phyloP scores from a whole-genome alignment of 1,140 invertebrate genomes.

The Diorhabda carinulata region DNA sequence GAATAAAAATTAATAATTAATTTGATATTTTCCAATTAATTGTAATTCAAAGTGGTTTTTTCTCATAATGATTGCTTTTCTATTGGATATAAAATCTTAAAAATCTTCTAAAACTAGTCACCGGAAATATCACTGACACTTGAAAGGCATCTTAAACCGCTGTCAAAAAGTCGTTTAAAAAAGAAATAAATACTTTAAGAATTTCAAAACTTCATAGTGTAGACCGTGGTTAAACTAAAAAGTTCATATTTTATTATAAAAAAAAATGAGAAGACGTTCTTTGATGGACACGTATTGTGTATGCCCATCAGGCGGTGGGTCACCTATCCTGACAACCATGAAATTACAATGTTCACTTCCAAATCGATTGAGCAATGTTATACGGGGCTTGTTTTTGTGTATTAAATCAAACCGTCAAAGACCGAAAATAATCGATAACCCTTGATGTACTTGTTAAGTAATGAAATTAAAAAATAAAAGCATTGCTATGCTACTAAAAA shows the following conservation, averaged over 20 bases:
- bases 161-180: neutral
- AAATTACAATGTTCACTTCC: constrained; percentile 47
- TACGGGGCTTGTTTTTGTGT: constrained; percentile 31
- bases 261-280: constrained; percentile 24
- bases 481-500: no score
- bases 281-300: constrained; percentile 44
- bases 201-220: neutral
- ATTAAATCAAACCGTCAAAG: constrained; percentile 42
- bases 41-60: no score
- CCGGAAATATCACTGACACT: neutral
- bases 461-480: no score
- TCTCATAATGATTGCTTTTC: no score
- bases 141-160: neutral
- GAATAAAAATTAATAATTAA: no score
- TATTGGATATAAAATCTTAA: no score
- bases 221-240: constrained; percentile 32
- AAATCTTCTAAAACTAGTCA: neutral
- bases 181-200: neutral
- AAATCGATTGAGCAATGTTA: constrained; percentile 45
- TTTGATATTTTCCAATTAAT: no score
- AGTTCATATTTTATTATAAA: constrained; percentile 32
- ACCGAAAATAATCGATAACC: no score
- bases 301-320: constrained; percentile 37
- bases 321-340: constrained; percentile 44
- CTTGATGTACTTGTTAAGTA: no score